phyloP scores from a whole-genome alignment of 2,113 vertebrate species.

The Dendropsophus ebraccatus region DNA sequence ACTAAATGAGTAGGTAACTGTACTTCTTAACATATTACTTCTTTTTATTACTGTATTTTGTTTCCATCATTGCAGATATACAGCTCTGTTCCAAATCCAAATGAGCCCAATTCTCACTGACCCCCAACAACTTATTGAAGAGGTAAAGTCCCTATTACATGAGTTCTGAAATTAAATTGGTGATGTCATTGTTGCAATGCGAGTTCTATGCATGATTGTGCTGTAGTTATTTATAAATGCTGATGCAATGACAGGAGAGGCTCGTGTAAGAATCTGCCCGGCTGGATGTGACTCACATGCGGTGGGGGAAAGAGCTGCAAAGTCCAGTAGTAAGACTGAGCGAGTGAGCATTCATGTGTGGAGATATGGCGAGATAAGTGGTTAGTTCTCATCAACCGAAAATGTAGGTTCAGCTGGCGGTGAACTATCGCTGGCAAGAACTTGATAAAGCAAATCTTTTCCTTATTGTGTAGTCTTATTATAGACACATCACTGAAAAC shows the following conservation, averaged over 20 bases:
- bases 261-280: background rate
- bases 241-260: slow-evolving; percentile 14
- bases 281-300: background rate
- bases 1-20: background rate
- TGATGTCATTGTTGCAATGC: slow-evolving; percentile 42
- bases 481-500: background rate
- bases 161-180: slow-evolving; percentile 10
- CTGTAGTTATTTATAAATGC: background rate
- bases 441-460: background rate
- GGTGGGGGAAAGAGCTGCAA: background rate
- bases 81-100: background rate
- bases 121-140: background rate
- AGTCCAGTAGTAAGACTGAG: background rate
- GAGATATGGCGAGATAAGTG: background rate
- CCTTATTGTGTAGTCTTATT: background rate
- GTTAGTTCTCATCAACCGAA: background rate
- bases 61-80: background rate
- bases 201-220: background rate
- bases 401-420: background rate
- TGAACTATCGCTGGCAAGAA: background rate
- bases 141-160: background rate
- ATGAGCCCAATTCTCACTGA: background rate
- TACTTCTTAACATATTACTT: background rate
- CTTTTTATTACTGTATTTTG: too few species aligned
- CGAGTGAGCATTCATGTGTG: background rate